Evolutionary conservation across 92 coral and sea anemone genomes (phyloP).

Genomic region (Porites evermanni): DNA sequence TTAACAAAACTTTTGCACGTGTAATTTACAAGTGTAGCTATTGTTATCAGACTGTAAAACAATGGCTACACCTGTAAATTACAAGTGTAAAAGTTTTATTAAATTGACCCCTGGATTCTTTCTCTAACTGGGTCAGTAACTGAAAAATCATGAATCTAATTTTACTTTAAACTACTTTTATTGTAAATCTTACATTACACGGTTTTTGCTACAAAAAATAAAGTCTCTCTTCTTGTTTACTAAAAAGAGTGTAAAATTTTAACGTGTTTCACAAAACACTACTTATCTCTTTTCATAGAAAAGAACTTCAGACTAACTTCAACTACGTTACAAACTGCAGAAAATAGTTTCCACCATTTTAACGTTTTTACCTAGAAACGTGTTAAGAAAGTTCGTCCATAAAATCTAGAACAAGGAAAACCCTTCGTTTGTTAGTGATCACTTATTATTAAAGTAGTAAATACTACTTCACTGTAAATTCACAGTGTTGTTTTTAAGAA

Average conservation of each 20-base stretch:
- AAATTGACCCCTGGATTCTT: not conserved
- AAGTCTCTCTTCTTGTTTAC: not conserved
- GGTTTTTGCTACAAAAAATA: not conserved
- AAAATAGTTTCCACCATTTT: not conserved
- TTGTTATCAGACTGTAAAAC: no score
- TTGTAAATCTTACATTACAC: not conserved
- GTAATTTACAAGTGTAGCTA: no score
- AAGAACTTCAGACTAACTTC: conserved; percentile 8
- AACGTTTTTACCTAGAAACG: no score
- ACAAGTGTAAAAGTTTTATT: no score
- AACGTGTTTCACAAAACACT: conserved; percentile 45
- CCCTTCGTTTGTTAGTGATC: no score
- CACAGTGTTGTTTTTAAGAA: no score
- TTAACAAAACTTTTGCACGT: no score
- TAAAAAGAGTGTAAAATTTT: conserved; percentile 8
- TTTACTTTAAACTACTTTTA: not conserved
- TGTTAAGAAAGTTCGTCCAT: no score
- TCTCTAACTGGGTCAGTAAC: not conserved
- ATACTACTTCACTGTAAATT: no score
- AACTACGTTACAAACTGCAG: not conserved
- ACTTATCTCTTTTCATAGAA: conserved; percentile 52
- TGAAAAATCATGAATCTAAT: not conserved
- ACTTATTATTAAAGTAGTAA: no score
- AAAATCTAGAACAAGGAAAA: no score
- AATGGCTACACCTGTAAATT: no score